Evolutionary conservation across 2,888 invertebrate genomes (phyloP).

Genomic region (Atrina japonica): DNA sequence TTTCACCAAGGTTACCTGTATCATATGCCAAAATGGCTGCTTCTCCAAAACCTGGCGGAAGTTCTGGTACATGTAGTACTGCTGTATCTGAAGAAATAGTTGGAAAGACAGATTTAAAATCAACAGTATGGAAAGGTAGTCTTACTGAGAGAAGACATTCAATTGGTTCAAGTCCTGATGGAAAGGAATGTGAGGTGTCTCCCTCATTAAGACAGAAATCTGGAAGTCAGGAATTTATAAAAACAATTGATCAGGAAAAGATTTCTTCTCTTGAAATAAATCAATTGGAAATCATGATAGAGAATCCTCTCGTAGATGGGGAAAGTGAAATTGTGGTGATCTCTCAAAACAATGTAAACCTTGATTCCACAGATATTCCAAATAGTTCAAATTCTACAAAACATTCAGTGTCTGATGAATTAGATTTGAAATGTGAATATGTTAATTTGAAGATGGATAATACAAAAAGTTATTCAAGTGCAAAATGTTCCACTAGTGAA

Average conservation of each 20-base stretch:
- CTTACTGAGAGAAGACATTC: slow-evolving; percentile 73
- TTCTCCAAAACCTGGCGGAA: slow-evolving; percentile 52
- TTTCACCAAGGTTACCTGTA: slow-evolving; percentile 60
- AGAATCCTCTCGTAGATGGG: no score
- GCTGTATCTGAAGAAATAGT: slow-evolving; percentile 36
- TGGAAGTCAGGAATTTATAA: slow-evolving; percentile 63
- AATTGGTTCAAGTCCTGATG: slow-evolving; percentile 73
- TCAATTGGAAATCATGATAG: no score
- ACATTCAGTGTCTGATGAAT: no score
- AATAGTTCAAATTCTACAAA: no score
- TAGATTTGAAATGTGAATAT: no score
- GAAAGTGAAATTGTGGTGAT: no score
- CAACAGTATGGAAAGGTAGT: slow-evolving; percentile 73
- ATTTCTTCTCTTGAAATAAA: no score
- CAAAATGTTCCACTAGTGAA: no score
- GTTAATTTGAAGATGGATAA: no score
- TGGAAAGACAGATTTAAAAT: slow-evolving; percentile 49
- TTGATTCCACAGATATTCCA: no score
- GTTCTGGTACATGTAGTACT: slow-evolving; percentile 38
- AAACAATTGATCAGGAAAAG: slow-evolving; percentile 31
- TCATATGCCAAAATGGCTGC: slow-evolving; percentile 76
- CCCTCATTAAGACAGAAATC: slow-evolving; percentile 51
- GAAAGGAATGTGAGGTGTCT: slow-evolving; percentile 45
- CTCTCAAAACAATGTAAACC: no score
- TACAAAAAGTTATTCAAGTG: no score